These are phyloP conservation scores for Macrotrachela quadricornifera DNA, from an alignment of 1,140 invertebrate genomes.

Conservation along the genomic window DNA sequence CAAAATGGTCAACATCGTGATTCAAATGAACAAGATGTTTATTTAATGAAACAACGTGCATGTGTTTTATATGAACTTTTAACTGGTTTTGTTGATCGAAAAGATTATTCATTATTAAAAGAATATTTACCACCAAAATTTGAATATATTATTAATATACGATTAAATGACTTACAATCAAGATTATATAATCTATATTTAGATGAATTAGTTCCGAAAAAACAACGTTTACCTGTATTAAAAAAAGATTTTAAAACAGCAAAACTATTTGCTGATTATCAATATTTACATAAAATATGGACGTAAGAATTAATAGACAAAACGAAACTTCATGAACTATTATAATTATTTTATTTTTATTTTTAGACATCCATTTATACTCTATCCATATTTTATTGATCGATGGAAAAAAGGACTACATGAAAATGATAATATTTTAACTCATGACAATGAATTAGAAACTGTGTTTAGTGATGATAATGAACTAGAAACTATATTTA, in stretches of 20 bases:
- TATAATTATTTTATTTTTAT: too few relatives aligned
- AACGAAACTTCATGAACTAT: too few relatives aligned
- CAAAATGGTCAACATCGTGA: slow-evolving; percentile 80
- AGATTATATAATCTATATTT: slow-evolving; percentile 48
- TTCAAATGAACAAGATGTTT: slow-evolving; percentile 63
- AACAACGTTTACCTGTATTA: too few relatives aligned
- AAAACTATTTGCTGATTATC: slow-evolving; percentile 60
- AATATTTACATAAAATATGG: slow-evolving; percentile 65
- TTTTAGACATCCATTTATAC: too few relatives aligned
- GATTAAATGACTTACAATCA: slow-evolving; percentile 56
- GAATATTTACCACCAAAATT: slow-evolving; percentile 77
- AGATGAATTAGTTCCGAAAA: too few relatives aligned
- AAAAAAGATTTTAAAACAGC: slow-evolving; percentile 7
- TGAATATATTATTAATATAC: slow-evolving; percentile 76
- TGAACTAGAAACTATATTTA: too few relatives aligned
- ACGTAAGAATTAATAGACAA: too few relatives aligned
- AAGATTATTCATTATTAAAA: slow-evolving; percentile 70
- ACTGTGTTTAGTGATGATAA: too few relatives aligned
- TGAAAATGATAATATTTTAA: too few relatives aligned
- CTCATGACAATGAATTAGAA: too few relatives aligned
- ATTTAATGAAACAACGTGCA: slow-evolving; percentile 75
- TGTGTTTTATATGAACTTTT: slow-evolving; percentile 77
- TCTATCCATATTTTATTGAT: too few relatives aligned
- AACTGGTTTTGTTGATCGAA: slow-evolving; percentile 66
- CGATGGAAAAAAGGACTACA: too few relatives aligned